A percentile compares a stretch with the other conserved stretches of the same genome.
These are phyloP conservation scores for Geodia barretti DNA, from an alignment of 37 sponge, comb jelly and placozoan genomes.

Conservation along the genomic window DNA sequence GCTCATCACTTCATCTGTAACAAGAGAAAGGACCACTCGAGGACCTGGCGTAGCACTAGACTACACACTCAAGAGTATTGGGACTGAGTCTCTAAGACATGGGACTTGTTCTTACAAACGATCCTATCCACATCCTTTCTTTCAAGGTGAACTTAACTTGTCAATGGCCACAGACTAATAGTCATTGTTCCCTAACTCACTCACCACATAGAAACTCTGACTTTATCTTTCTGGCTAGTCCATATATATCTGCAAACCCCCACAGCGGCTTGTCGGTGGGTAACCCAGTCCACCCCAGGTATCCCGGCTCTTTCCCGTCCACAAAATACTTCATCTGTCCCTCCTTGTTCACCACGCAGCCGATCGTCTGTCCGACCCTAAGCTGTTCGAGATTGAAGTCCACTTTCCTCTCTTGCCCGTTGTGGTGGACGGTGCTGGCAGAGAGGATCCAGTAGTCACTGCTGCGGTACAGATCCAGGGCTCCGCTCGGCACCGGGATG, in stretches of 20 bases:
- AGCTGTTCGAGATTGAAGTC: conserved; percentile 78
- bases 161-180: too few relatives aligned
- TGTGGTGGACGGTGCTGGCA: conserved; percentile 85
- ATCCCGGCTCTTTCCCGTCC: conserved; percentile 73
- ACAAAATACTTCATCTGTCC: conserved; percentile 78
- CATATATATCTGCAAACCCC: conserved; percentile 91
- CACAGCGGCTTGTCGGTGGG: conserved; percentile 77
- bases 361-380: conserved; percentile 72
- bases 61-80: too few relatives aligned
- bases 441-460: conserved; percentile 86
- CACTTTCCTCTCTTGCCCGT: conserved; percentile 73
- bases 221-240: conserved; percentile 84
- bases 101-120: too few relatives aligned
- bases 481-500: conserved; percentile 69
- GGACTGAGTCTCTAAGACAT: too few relatives aligned
- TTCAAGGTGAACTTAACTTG: too few relatives aligned
- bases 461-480: conserved; percentile 83
- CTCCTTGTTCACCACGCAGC: conserved; percentile 65
- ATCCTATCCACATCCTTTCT: too few relatives aligned
- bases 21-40: background rate
- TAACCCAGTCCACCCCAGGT: conserved; percentile 67
- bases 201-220: conserved; percentile 85
- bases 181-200: too few relatives aligned
- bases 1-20: conserved; percentile 76
- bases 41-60: too few relatives aligned